Evolutionary conservation across 2,888 invertebrate genomes (phyloP), one percentile per base, ranked within the genome.

Genomic region (Girardia tigrina): DNA sequence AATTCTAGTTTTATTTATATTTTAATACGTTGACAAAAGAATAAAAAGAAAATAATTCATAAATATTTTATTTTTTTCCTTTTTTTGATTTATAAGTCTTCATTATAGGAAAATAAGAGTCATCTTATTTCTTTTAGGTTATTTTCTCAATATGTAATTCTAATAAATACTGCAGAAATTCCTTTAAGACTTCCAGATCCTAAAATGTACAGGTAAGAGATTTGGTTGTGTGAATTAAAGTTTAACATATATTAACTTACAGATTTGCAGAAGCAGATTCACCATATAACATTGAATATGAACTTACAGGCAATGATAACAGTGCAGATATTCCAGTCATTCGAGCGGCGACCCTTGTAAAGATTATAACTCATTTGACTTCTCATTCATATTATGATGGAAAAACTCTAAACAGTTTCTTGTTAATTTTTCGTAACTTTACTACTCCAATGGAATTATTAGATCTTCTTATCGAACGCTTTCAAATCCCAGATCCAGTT

Each of bases 341-440:
- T 2, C 28, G 42, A n/a, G 73, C 73, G 6, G 75, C 94, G 0
- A 94, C 94, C 0, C 86, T 98, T 26, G 88, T 91, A 77, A 98
- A 98, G 85, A 87, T 98, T 75, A 91, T 98, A 76, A 97, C 98
- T 85, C 88, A 97, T 75, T 88, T 98, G 77, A 99, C 98, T 42
- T 97, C 93, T 87, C 97, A 97, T 86, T 29, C 71, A 29, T 75
- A 75, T 36, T 73, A 28, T 36, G 75, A 75, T 16, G 29, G 23
- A 26, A 75, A 75, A 36, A 26, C 42, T 8, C 16, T 74, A 16
- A 75, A 75, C n/a, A 71, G 95, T 73, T 99, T 98, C 87, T 89
- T 98, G 75, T 95, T 94, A 73, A 98, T 97, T 76, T 84, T 82
- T 79, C 85, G 88, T 70, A 88, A 88, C 76, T 89, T 88, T 83